These are phyloP conservation scores for Triplophysa bombifrons DNA, from an alignment of 2,797 vertebrate species.

Conservation along the genomic window DNA sequence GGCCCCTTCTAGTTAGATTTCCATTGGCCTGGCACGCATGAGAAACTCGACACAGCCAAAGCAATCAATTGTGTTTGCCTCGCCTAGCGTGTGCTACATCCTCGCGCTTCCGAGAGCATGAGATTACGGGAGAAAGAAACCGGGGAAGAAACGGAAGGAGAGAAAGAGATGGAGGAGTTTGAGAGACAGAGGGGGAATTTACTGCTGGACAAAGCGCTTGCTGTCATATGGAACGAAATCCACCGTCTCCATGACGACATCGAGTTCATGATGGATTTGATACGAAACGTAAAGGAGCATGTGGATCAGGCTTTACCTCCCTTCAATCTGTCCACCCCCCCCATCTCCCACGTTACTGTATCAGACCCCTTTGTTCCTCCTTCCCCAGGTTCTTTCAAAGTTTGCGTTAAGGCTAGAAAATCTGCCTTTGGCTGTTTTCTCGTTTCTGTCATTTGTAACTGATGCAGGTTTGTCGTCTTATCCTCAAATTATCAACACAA, in stretches of 20 bases:
- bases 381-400: not conserved
- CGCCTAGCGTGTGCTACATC: slow-evolving; percentile 51
- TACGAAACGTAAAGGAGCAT: slow-evolving; percentile 60
- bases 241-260: slow-evolving; percentile 58
- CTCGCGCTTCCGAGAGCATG: slow-evolving; percentile 31
- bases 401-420: not conserved
- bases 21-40: slow-evolving; percentile 47
- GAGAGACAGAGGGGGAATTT: slow-evolving; percentile 28
- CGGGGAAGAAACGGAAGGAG: slow-evolving; percentile 11
- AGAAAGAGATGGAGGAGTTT: slow-evolving; percentile 48
- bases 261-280: slow-evolving; percentile 58
- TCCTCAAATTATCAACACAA: slow-evolving; percentile 17
- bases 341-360: not conserved
- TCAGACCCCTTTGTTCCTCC: not conserved
- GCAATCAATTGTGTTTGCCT: slow-evolving; percentile 64
- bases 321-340: not conserved
- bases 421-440: not conserved
- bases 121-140: slow-evolving; percentile 43
- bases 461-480: not conserved
- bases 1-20: slow-evolving; percentile 30
- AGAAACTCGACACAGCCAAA: slow-evolving; percentile 27
- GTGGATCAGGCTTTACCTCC: not conserved
- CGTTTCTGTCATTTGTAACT: not conserved
- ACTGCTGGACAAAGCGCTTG: slow-evolving; percentile 44
- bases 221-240: slow-evolving; percentile 60